Base-by-base conservation (phyloP, 2,113 vertebrate species). In the Crotalus viridis region DNA sequence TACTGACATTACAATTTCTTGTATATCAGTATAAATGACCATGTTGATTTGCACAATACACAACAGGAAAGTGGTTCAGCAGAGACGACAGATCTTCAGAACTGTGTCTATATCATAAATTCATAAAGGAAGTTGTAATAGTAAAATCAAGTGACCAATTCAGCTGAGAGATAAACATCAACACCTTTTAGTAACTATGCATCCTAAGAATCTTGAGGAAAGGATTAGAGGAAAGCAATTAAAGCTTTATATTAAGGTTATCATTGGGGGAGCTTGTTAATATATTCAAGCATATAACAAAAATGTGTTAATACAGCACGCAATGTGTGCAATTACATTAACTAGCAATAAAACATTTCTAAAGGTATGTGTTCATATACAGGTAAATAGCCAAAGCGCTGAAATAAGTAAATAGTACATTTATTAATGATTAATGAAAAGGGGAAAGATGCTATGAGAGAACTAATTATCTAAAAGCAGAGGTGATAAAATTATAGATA, bases 21-120 rank as follows among this genome's bases (percentile, higher is more conserved):
- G 43, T 7, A 51, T 85, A 96, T 93, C 24, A 91, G 61, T 85
- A 92, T 89, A 96, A 94, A 59, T 24, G 55, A 88, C 95, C 54
- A 15, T 43, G 22, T 93, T 91, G 94, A 90, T 93, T 92, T 95
- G 94, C 94, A 94, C 93, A 93, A 89, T 92, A 90, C 0, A 96
- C 90, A 93, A 88, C 95, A 95, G 95, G 95, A 97, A 96, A 97
- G 95, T 93, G 97, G 96, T 95, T 97, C 95, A 94, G 93, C 92
- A 95, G 95, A 97, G 94, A 93, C 94, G 94, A 93, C 89, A 93
- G 94, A 92, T 94, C 94, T 97, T 96, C 95, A 96, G 97, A 96
- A 97, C 97, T 97, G 98, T 97, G 96, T 97, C 97, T 98, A 51
- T 59, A 94, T 97, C 98, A 98, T 99, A 98, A 98, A 98, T 98